A percentile compares a stretch with the other conserved stretches of the same genome.
These are phyloP conservation scores for Cyclophora albipunctata DNA, from an alignment of 2,888 invertebrate genomes.

Conservation along the genomic window DNA sequence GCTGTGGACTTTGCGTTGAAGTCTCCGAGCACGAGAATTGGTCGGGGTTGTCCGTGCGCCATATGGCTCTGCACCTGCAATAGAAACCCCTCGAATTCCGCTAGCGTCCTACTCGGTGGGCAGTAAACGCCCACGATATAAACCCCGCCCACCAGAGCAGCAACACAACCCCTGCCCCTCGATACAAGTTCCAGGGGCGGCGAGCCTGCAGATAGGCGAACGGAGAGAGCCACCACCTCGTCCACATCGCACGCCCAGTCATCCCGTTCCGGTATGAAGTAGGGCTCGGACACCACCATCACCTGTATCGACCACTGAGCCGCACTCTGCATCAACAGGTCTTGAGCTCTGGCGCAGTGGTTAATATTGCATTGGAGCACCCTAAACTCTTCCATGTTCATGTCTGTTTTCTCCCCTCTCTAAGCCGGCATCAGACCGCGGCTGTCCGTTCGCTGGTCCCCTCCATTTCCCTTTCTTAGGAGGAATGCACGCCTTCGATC, in stretches of 20 bases:
- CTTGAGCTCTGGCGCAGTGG: constrained; percentile 14
- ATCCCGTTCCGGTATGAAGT: constrained; percentile 5
- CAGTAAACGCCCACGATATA: constrained; percentile 3
- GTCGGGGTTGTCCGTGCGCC: constrained; percentile 7
- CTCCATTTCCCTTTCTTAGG: background rate
- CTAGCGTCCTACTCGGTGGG: constrained; percentile 7
- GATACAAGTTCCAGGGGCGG: background rate
- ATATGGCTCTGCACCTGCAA: background rate
- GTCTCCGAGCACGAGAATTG: constrained; percentile 2
- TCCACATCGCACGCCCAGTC: constrained; percentile 7
- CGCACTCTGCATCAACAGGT: constrained; percentile 10
- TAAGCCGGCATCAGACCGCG: too few species aligned
- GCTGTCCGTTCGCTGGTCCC: background rate
- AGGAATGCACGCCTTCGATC: background rate
- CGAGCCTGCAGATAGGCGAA: background rate
- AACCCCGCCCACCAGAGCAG: constrained; percentile 4
- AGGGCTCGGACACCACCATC: constrained; percentile 16
- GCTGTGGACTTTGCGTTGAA: constrained; percentile 13
- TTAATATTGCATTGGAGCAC: constrained; percentile 14
- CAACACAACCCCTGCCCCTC: constrained; percentile 4
- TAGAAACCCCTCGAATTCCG: constrained; percentile 3
- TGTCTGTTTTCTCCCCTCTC: background rate
- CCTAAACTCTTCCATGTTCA: background rate
- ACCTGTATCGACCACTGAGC: constrained; percentile 13
- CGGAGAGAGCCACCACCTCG: constrained; percentile 4